phyloP scores from a whole-genome alignment of 2,113 vertebrate genomes.

The Mus musculus region DNA sequence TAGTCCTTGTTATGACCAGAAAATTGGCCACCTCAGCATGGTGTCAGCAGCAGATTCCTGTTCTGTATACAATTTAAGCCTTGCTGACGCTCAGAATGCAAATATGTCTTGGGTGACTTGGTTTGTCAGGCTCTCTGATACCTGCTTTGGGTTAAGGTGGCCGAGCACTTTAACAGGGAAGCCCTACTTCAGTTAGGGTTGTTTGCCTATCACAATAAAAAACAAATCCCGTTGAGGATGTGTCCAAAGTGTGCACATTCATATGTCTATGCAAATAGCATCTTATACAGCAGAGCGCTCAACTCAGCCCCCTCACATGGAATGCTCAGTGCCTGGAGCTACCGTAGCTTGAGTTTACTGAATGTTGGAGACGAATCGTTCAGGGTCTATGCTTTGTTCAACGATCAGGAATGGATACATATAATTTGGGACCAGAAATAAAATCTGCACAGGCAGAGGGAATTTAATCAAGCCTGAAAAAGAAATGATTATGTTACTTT shows the following conservation, averaged over 20 bases:
- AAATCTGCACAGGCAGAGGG: conserved; percentile 65
- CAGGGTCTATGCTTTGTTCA: neutral
- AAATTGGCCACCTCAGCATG: neutral
- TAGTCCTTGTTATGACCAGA: neutral
- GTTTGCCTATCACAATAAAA: neutral
- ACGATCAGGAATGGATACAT: conserved; percentile 56
- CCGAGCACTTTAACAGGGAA: neutral
- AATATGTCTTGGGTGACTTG: neutral
- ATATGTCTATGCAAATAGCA: neutral
- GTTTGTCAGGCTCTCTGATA: neutral
- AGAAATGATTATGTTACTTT: conserved; percentile 67
- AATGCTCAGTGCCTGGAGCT: neutral
- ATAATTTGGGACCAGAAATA: conserved; percentile 59
- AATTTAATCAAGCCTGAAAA: conserved; percentile 72
- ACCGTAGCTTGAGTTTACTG: neutral
- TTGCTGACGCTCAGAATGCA: neutral
- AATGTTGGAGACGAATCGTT: neutral
- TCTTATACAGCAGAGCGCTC: neutral
- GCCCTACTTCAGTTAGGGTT: neutral
- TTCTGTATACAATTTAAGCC: neutral
- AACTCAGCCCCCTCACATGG: fast-evolving
- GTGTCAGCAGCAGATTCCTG: neutral
- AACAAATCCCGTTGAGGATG: neutral
- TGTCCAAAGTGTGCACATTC: neutral
- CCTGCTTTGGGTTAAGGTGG: neutral